Percentiles rank a stretch among this genome's conserved stretches.
phyloP scores from a whole-genome alignment of 2,888 invertebrate genomes.

The Platycheirus rosarum region DNA sequence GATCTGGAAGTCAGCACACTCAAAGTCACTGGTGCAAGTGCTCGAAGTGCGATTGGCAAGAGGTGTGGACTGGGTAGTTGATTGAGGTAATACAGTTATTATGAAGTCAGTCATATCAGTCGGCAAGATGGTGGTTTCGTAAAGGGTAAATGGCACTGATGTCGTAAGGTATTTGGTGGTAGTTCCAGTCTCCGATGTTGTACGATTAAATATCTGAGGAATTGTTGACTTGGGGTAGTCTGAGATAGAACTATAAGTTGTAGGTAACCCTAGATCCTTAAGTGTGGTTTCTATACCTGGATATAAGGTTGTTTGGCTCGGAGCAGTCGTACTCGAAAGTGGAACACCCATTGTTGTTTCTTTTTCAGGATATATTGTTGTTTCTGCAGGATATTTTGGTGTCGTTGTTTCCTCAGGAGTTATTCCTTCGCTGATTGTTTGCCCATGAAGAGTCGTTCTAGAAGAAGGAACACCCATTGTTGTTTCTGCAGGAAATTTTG shows the following conservation, averaged over 20 bases:
- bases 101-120: slow-evolving; percentile 54
- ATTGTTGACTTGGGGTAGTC: slow-evolving; percentile 7
- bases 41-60: slow-evolving; percentile 56
- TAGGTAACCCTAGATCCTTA: too few relatives aligned
- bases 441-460: too few relatives aligned
- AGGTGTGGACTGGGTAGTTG: slow-evolving; percentile 21
- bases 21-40: slow-evolving; percentile 78
- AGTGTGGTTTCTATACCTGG: background rate
- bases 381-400: background rate
- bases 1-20: slow-evolving; percentile 82
- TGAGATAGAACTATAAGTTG: background rate
- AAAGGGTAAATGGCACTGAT: slow-evolving; percentile 52
- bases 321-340: background rate
- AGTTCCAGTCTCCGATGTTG: slow-evolving; percentile 4
- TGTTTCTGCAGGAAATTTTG: too few relatives aligned
- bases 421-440: background rate
- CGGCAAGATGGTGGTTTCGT: slow-evolving; percentile 57
- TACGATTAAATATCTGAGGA: slow-evolving; percentile 31
- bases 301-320: too few relatives aligned
- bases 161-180: slow-evolving; percentile 21
- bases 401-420: background rate
- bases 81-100: slow-evolving; percentile 35
- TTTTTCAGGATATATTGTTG: background rate
- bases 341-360: background rate
- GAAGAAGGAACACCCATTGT: too few relatives aligned